A percentile compares a stretch with the other conserved stretches of the same genome.
phyloP scores from a whole-genome alignment of 2,888 invertebrate genomes.

The Philonicus albiceps region DNA sequence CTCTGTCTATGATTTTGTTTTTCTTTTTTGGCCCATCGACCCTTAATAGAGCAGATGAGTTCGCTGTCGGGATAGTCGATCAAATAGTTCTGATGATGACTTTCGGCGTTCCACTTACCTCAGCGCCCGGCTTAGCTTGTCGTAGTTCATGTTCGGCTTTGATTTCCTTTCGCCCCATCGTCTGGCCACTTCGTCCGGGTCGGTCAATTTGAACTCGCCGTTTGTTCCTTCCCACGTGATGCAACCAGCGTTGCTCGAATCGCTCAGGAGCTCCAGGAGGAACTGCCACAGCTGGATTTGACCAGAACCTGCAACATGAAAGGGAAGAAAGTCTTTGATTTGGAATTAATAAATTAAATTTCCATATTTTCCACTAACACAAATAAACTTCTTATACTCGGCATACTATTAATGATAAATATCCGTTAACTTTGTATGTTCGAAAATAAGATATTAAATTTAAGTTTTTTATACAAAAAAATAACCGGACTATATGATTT shows the following conservation, averaged over 20 bases:
- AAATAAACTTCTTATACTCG: background rate
- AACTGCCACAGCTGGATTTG: slow-evolving; percentile 99
- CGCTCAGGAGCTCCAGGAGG: slow-evolving; percentile 93
- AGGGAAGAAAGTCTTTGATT: background rate
- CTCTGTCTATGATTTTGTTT: background rate
- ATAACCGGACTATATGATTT: too few species aligned
- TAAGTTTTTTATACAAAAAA: too few species aligned
- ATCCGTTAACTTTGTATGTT: background rate
- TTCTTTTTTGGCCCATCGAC: background rate
- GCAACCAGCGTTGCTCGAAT: slow-evolving; percentile 93
- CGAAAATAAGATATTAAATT: background rate
- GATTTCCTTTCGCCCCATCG: slow-evolving; percentile 99
- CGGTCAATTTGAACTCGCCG: slow-evolving; percentile 97
- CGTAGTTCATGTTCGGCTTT: slow-evolving; percentile 99
- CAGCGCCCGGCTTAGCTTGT: slow-evolving; percentile 95
- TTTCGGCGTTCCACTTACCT: slow-evolving; percentile 69
- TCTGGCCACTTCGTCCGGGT: slow-evolving; percentile 97
- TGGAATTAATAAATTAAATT: background rate
- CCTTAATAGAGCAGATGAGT: background rate
- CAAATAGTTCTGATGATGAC: background rate
- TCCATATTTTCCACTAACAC: background rate
- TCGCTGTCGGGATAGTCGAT: background rate
- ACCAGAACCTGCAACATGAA: slow-evolving; percentile 75
- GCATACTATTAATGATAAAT: background rate
- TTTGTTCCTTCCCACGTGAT: slow-evolving; percentile 99